Base-by-base conservation (phyloP, 2,888 invertebrate genomes). In the Cataglyphis rosenhaueri region DNA sequence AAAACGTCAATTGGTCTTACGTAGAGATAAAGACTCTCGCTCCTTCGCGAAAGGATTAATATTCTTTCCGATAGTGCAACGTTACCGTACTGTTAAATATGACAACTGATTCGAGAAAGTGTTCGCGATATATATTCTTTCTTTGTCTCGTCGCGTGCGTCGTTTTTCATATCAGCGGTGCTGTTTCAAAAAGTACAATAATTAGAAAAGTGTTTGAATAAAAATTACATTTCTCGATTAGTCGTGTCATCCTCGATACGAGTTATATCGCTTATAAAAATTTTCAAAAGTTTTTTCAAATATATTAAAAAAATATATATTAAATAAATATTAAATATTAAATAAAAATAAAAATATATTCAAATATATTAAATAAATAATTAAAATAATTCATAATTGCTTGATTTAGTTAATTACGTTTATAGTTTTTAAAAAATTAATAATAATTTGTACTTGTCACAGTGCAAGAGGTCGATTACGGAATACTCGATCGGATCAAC, bases 401-500 rank as follows among this genome's bases (percentile, higher is more conserved):
- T 32, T n/a, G 15, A 52, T 3, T n/a, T 8, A 57, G 12, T 73
- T 15, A 41, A 59, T 41, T 41, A n/a, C 1, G 5, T 59, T 52
- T 38, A 4, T 44, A 15, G 2, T 15, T 61, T 0, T 29, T 32
- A 29, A 3, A 18, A 29, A 29, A 48, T 32, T 48, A 1, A 29
- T 48, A 32, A 61, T 65, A 18, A 48, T 38, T 48, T 48, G 18
- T 55, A 41, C 41, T 38, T 55, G 3, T 52, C 35, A 15, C 9
- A 66, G 52, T 21, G 8, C 4, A 41, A 55, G n/a, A 38, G 15
- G 41, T 44, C 18, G 29, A 41, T 61, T 12, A 44, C 21, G 35
- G 10, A 48, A 64, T 64, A 15, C 35, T 86, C 6, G 62, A 78
- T 1, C 81, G 79, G 68, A 86, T 90, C 64, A 90, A 89, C 48